These are phyloP conservation scores for Lasiurus cinereus DNA, from an alignment of 2,113 vertebrate species.

Conservation along the genomic window DNA sequence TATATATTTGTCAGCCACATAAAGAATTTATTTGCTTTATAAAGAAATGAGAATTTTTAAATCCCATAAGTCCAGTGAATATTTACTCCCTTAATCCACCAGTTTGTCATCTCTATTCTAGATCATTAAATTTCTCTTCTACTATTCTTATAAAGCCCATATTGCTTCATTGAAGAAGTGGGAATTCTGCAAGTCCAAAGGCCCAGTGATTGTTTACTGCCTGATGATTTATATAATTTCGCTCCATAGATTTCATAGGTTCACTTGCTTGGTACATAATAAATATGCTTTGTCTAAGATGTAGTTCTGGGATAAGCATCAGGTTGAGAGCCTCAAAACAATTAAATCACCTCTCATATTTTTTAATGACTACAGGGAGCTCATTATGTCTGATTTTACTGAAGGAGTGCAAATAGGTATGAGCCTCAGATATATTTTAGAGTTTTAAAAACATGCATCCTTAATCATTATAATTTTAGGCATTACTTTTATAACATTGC, in stretches of 20 bases:
- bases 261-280: constrained; percentile 68
- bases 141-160: neutral
- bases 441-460: constrained; percentile 26
- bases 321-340: constrained; percentile 75
- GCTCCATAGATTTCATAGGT: constrained; percentile 2
- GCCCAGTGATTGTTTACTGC: constrained; percentile 51
- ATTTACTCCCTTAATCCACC: constrained; percentile 3
- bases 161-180: constrained; percentile 62
- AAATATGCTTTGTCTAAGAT: constrained; percentile 72
- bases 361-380: constrained; percentile 83
- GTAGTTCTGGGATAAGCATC: constrained; percentile 74
- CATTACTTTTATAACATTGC: constrained; percentile 45
- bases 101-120: constrained; percentile 55
- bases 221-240: constrained; percentile 73
- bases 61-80: constrained; percentile 9
- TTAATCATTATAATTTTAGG: neutral
- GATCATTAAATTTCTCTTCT: constrained; percentile 52
- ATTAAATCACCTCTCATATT: constrained; percentile 85
- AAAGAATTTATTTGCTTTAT: constrained; percentile 59
- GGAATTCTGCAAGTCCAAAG: constrained; percentile 65
- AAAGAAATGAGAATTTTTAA: constrained; percentile 59
- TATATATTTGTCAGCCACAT: neutral
- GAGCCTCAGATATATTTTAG: constrained; percentile 37
- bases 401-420: constrained; percentile 69
- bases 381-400: constrained; percentile 80